Base-by-base conservation (phyloP, 2,113 vertebrate species). In the Ciconia maguari region DNA sequence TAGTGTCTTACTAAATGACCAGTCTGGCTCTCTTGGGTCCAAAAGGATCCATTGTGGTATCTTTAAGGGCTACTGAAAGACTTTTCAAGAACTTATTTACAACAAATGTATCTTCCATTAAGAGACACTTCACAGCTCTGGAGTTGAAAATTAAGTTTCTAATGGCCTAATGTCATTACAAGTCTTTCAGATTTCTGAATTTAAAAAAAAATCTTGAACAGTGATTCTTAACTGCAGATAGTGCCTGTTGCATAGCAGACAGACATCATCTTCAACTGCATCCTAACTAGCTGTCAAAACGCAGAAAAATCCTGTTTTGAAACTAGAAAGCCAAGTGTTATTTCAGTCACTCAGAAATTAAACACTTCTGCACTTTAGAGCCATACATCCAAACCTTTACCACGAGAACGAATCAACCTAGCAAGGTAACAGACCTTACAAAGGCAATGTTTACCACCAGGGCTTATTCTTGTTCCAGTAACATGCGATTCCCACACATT, bases 11-110 rank as follows among this genome's bases (percentile, higher is more conserved):
- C 26, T 16, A 75, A 94, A 29, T 21, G 38, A 89, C 52, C 68
- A 0, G 0, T 6, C 22, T 24, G 48, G 12, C n/a, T 87, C 78
- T 72, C 27, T 41, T n/a, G 46, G 21, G 27, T 60, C 38, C 70
- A 75, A 58, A 81, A 38, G 26, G n/a, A 70, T 38, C 38, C 20
- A 51, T 20, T 84, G 20, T 2, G 6, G 21, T 58, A 52, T n/a
- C 58, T 29, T 55, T 18, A 80, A 54, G 7, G 8, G 36, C 34
- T 41, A 72, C 49, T 38, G 36, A 90, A 85, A 54, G 36, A 72
- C 36, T 48, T 58, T 34, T 85, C 49, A 41, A 46, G 44, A 87
- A 82, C 54, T 72, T 77, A 84, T 6, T 89, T 82, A 65, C 24
- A 76, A 65, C 7, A 89, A 69, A 32, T 30, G 75, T 3, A 57